A percentile compares a stretch with the other conserved stretches of the same genome.
These are phyloP conservation scores for Pholis gunnellus DNA, from an alignment of 2,113 vertebrate species.

Conservation along the genomic window DNA sequence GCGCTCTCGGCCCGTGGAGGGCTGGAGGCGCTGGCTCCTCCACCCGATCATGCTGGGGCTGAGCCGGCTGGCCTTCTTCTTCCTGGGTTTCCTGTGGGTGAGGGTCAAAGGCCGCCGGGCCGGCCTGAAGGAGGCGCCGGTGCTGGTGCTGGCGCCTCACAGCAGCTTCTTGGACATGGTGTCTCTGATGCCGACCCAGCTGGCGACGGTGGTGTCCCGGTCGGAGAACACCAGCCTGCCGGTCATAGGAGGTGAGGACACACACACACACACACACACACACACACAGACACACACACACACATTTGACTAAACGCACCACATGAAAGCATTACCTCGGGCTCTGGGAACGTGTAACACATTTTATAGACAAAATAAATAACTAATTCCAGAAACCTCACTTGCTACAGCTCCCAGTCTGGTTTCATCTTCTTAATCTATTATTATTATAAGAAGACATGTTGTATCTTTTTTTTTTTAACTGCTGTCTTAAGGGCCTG, in stretches of 20 bases:
- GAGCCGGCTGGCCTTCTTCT: constrained; percentile 87
- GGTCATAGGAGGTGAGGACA: constrained; percentile 89
- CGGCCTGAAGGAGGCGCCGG: constrained; percentile 85
- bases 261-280: background rate
- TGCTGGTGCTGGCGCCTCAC: constrained; percentile 91
- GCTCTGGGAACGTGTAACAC: too few species aligned
- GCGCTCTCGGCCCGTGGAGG: constrained; percentile 80
- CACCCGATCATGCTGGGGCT: constrained; percentile 81
- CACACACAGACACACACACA: background rate
- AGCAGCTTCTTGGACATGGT: constrained; percentile 91
- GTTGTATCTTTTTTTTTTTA: background rate
- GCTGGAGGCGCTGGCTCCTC: constrained; percentile 86
- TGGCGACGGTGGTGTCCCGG: constrained; percentile 89
- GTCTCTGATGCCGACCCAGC: constrained; percentile 82
- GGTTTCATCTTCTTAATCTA: background rate
- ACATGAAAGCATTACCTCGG: too few species aligned
- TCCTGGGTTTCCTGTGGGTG: constrained; percentile 88
- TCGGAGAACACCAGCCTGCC: constrained; percentile 89
- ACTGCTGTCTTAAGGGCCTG: background rate
- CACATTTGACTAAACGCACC: too few species aligned
- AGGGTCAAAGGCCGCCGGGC: constrained; percentile 87
- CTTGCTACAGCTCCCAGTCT: background rate
- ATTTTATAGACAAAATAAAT: too few species aligned
- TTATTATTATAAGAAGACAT: background rate
- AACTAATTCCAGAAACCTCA: background rate